phyloP scores from a whole-genome alignment of 1,140 invertebrate species.

The Philotrypesis tridentata region DNA sequence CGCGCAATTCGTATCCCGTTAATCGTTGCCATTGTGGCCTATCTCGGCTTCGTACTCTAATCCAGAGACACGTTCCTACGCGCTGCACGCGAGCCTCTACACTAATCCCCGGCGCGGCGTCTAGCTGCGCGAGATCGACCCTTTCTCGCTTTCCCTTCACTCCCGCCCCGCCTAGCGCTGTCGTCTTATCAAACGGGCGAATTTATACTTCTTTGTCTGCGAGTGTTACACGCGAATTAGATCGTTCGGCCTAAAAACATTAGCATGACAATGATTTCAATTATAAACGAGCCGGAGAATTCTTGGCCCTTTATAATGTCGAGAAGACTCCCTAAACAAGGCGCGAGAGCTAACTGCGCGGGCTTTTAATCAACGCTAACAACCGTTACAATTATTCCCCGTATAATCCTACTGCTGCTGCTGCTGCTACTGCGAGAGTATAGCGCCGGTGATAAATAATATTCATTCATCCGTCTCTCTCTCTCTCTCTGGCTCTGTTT shows the following conservation, averaged over 20 bases:
- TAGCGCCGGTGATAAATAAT: slow-evolving; percentile 43
- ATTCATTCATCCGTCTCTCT: slow-evolving; percentile 32
- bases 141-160: not conserved
- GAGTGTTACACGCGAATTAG: not conserved
- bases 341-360: not conserved
- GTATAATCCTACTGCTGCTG: slow-evolving; percentile 3
- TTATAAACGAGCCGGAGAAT: not conserved
- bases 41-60: slow-evolving; percentile 13
- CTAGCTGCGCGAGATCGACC: too few relatives aligned
- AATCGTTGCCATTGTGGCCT: slow-evolving; percentile 20
- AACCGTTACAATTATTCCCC: slow-evolving; percentile 47
- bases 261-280: not conserved
- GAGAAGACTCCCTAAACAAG: not conserved
- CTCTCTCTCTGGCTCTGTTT: not conserved
- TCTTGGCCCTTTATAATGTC: slow-evolving; percentile 15
- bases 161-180: too few relatives aligned
- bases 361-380: slow-evolving; percentile 48
- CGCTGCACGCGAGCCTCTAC: not conserved
- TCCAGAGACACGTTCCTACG: not conserved
- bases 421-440: not conserved
- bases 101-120: too few relatives aligned
- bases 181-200: not conserved
- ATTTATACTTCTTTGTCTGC: not conserved
- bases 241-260: not conserved
- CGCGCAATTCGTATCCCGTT: not conserved